phyloP scores from a whole-genome alignment of 2,113 vertebrate species.

The Carassius carassius region DNA sequence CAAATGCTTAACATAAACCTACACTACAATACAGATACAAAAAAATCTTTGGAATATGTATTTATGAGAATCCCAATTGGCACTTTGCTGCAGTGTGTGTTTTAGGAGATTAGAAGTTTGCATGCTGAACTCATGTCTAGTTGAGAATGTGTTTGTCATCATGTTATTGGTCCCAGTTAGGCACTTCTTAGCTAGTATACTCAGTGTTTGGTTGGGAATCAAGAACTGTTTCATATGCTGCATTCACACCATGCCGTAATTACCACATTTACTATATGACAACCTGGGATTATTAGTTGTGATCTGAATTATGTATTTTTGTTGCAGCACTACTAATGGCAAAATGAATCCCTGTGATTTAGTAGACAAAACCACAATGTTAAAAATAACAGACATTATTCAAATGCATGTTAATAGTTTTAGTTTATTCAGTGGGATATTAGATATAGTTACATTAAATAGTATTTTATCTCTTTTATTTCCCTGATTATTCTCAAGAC shows the following conservation, averaged over 20 bases:
- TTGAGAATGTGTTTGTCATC: neutral
- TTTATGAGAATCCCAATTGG: constrained; percentile 19
- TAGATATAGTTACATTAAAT: too few species aligned
- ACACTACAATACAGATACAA: neutral
- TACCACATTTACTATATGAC: neutral
- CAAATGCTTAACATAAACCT: constrained; percentile 18
- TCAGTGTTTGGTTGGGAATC: neutral
- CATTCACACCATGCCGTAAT: neutral
- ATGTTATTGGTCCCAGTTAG: neutral
- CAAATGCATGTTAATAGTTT: too few species aligned
- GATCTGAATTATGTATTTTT: neutral
- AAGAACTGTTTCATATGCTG: neutral
- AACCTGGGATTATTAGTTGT: neutral
- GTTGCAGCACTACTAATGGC: neutral
- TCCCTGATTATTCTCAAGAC: too few species aligned
- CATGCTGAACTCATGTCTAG: constrained; percentile 1
- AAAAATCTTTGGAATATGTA: constrained; percentile 1
- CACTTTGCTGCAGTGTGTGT: constrained; percentile 12
- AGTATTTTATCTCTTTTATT: too few species aligned
- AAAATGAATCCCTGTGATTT: neutral
- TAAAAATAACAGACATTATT: neutral
- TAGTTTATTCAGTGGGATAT: too few species aligned
- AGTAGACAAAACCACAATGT: neutral
- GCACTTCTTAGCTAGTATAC: neutral
- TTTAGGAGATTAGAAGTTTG: constrained; percentile 2